These are phyloP conservation scores for Cardiocondyla obscurior DNA, from an alignment of 1,140 invertebrate genomes.

Conservation along the genomic window DNA sequence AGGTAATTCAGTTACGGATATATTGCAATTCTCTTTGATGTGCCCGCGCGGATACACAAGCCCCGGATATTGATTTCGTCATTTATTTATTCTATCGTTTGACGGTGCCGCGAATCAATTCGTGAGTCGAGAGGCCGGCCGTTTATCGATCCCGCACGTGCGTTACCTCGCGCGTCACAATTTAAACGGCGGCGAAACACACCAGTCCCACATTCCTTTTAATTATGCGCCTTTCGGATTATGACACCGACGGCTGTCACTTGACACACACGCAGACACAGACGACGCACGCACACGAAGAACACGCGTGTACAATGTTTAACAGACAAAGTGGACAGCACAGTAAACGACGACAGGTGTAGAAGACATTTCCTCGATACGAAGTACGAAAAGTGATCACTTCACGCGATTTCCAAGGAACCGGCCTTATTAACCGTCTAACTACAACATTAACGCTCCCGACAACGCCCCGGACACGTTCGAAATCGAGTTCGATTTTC, in stretches of 20 bases:
- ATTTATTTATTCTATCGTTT: constrained; percentile 39
- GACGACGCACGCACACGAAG: neutral
- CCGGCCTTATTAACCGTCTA: constrained; percentile 35
- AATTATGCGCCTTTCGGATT: constrained; percentile 13
- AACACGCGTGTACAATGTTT: constrained; percentile 38
- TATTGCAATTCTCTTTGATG: constrained; percentile 35
- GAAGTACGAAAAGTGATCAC: constrained; percentile 59
- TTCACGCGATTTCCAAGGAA: constrained; percentile 36
- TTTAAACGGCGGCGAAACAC: constrained; percentile 34
- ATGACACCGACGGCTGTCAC: neutral
- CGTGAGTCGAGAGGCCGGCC: neutral
- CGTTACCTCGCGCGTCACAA: constrained; percentile 23
- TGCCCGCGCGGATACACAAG: neutral
- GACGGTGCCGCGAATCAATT: constrained; percentile 7
- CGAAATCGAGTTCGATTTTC: constrained; percentile 37
- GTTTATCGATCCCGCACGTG: constrained; percentile 25
- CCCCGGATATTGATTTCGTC: constrained; percentile 17
- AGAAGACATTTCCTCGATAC: constrained; percentile 50
- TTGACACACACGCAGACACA: neutral
- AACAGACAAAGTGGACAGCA: constrained; percentile 63
- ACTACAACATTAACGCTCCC: constrained; percentile 32
- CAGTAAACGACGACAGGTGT: constrained; percentile 60
- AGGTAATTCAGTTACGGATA: constrained; percentile 31
- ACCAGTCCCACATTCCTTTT: constrained; percentile 1
- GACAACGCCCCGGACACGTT: constrained; percentile 22